These are phyloP conservation scores for Apteryx mantelli DNA, from an alignment of 2,113 vertebrate genomes.

Conservation along the genomic window DNA sequence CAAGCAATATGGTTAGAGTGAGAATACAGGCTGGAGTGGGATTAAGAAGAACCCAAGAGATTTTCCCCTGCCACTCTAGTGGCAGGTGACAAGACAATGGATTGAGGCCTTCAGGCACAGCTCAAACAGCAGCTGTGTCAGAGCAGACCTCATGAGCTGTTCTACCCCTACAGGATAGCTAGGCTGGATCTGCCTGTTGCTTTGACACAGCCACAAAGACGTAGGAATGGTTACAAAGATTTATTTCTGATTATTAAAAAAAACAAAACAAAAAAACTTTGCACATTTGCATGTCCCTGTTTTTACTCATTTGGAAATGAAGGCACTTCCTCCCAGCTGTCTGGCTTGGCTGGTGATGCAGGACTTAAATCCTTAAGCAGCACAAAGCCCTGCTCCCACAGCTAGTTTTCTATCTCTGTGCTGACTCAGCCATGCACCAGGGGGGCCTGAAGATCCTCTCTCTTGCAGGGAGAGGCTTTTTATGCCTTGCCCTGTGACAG, in stretches of 20 bases:
- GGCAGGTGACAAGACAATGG: not conserved
- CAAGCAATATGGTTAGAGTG: not conserved
- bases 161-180: not conserved
- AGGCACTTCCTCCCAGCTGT: not conserved
- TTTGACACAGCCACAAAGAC: not conserved
- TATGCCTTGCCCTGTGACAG: not conserved
- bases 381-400: rapidly evolving
- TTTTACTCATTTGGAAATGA: not conserved
- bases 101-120: not conserved
- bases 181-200: not conserved
- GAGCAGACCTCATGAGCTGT: rapidly evolving
- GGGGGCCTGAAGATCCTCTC: not conserved
- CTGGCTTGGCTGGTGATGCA: not conserved
- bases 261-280: not conserved
- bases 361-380: not conserved
- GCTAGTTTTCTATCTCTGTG: rapidly evolving
- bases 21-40: not conserved
- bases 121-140: not conserved
- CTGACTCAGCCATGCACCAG: not conserved
- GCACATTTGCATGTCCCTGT: not conserved
- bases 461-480: not conserved
- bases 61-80: not conserved
- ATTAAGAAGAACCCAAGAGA: not conserved
- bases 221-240: conserved; percentile 34
- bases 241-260: conserved; percentile 55